Conservation (phyloP, 2,113 vertebrate genomes). For the Scatophagus argus region DNA sequence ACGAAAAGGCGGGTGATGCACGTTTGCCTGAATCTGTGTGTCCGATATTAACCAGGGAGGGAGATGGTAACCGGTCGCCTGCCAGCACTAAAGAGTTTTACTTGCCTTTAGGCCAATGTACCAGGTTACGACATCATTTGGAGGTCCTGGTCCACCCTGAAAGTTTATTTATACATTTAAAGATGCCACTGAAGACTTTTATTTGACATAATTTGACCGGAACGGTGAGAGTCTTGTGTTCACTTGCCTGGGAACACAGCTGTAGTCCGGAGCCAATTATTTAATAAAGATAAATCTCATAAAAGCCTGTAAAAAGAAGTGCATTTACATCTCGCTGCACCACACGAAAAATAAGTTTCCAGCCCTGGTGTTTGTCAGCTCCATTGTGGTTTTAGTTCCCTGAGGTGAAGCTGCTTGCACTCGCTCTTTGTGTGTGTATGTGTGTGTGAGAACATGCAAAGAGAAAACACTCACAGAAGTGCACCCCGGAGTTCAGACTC, state of each 20-base stretch:
- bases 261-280: too few relatives aligned
- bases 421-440: slow-evolving; percentile 15
- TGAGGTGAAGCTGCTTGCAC: slow-evolving; percentile 29
- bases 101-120: neutral
- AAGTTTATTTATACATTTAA: neutral
- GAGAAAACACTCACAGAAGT: slow-evolving; percentile 24
- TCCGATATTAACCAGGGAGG: slow-evolving; percentile 24
- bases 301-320: too few relatives aligned
- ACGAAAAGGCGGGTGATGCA: slow-evolving; percentile 45
- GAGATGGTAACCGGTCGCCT: neutral
- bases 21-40: slow-evolving; percentile 45
- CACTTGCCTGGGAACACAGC: too few relatives aligned
- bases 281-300: too few relatives aligned
- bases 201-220: neutral
- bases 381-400: slow-evolving; percentile 24
- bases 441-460: too few relatives aligned
- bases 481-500: neutral
- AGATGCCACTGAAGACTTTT: neutral
- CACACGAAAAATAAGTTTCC: slow-evolving; percentile 37
- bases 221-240: slow-evolving; percentile 2
- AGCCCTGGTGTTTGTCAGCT: slow-evolving; percentile 46
- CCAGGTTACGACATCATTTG: neutral
- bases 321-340: neutral
- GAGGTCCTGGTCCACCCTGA: neutral
- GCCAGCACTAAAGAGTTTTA: neutral